phyloP scores from a whole-genome alignment of 2,888 invertebrate genomes.

The Campaea margaritaria region DNA sequence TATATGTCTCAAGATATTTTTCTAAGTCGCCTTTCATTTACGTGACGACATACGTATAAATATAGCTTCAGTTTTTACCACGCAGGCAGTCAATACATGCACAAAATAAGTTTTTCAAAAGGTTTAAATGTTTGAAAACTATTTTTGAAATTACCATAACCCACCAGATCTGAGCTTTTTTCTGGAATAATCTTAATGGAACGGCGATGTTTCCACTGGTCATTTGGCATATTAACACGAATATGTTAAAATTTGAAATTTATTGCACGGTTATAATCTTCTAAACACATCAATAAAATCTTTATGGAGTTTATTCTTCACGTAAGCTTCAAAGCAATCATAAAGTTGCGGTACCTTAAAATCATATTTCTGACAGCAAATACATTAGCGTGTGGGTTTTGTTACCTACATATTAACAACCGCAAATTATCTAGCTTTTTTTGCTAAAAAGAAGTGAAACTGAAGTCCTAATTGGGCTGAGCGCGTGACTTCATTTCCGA shows the following conservation, averaged over 20 bases:
- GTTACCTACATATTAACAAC: constrained; percentile 28
- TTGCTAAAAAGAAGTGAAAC: constrained; percentile 41
- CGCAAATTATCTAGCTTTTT: constrained; percentile 19
- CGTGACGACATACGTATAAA: background rate
- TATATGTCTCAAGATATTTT: background rate
- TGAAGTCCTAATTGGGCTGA: constrained; percentile 62
- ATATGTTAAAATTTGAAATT: constrained; percentile 67
- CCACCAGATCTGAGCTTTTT: constrained; percentile 44
- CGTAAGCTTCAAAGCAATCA: constrained; percentile 31
- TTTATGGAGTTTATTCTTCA: constrained; percentile 43
- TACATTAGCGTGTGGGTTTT: constrained; percentile 21
- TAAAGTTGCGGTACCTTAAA: constrained; percentile 30
- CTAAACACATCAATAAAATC: constrained; percentile 49
- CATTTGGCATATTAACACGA: constrained; percentile 62
- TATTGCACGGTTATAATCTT: constrained; percentile 52
- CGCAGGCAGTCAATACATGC: constrained; percentile 1
- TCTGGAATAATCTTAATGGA: constrained; percentile 51
- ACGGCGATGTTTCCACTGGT: constrained; percentile 44
- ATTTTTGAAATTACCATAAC: constrained; percentile 59
- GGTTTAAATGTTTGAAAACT: background rate
- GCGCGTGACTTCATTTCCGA: constrained; percentile 71
- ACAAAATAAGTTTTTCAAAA: background rate
- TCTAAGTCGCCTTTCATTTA: background rate
- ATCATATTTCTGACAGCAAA: constrained; percentile 10
- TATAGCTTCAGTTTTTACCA: background rate